phyloP scores from a whole-genome alignment of 1,140 invertebrate species.

The Drosophila pseudoobscura region DNA sequence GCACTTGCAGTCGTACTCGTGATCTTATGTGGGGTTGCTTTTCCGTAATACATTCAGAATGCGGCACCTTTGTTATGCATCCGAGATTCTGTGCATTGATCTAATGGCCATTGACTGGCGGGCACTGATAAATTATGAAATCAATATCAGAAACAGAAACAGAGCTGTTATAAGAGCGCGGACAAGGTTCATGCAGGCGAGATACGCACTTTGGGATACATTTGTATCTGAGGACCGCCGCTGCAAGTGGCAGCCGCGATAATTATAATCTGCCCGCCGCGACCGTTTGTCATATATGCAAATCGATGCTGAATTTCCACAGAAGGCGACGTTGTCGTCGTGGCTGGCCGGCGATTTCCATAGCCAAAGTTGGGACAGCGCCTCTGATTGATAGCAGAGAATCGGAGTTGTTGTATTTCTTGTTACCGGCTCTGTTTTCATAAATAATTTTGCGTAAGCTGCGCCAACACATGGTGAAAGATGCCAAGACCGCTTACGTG shows the following conservation, averaged over 20 bases:
- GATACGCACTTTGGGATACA: slow-evolving; percentile 18
- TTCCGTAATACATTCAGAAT: slow-evolving; percentile 10
- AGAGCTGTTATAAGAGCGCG: slow-evolving; percentile 53
- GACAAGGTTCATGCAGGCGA: slow-evolving; percentile 62
- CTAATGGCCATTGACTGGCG: slow-evolving; percentile 68
- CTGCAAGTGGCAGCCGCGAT: slow-evolving; percentile 41
- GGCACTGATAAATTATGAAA: slow-evolving; percentile 63
- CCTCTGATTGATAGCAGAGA: slow-evolving; percentile 59
- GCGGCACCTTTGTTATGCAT: slow-evolving; percentile 45
- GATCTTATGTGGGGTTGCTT: too few species aligned
- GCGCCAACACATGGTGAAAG: slow-evolving; percentile 64
- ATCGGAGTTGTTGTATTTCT: slow-evolving; percentile 44
- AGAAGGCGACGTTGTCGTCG: slow-evolving; percentile 20
- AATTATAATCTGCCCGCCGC: slow-evolving; percentile 37
- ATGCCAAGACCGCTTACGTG: slow-evolving; percentile 73
- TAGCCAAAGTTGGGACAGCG: slow-evolving; percentile 9
- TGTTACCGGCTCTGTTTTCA: slow-evolving; percentile 64
- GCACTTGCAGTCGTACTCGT: background rate
- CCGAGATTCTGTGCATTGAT: slow-evolving; percentile 44
- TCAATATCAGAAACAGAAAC: slow-evolving; percentile 76
- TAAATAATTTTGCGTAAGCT: slow-evolving; percentile 81
- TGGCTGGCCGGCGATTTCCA: slow-evolving; percentile 54
- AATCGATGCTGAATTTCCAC: slow-evolving; percentile 72
- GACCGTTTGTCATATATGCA: slow-evolving; percentile 65
- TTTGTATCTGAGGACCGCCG: background rate